Percentiles rank a stretch among this genome's conserved stretches.
phyloP scores from a whole-genome alignment of 1,140 invertebrate species.

The Plectus sambesii region DNA sequence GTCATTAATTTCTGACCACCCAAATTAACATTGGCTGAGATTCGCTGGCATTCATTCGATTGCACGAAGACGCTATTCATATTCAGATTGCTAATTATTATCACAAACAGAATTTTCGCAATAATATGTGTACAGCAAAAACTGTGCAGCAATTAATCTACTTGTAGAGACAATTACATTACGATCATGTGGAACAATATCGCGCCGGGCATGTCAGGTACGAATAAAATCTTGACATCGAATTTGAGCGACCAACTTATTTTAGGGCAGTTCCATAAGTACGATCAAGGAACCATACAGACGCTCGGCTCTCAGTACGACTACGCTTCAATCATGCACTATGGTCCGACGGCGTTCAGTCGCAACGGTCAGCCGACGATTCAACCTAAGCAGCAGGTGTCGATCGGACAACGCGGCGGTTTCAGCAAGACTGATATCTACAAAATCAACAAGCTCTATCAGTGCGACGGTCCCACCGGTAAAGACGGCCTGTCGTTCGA shows the following conservation, averaged over 20 bases:
- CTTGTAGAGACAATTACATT: too few relatives aligned
- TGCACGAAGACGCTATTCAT: too few relatives aligned
- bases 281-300: slow-evolving; percentile 44
- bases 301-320: slow-evolving; percentile 46
- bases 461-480: slow-evolving; percentile 38
- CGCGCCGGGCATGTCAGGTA: slow-evolving; percentile 36
- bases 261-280: slow-evolving; percentile 43
- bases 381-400: slow-evolving; percentile 43
- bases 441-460: slow-evolving; percentile 51
- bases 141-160: too few relatives aligned
- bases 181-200: too few relatives aligned
- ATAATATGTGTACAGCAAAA: too few relatives aligned
- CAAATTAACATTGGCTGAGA: too few relatives aligned
- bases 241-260: neutral
- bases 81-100: too few relatives aligned
- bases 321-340: slow-evolving; percentile 51
- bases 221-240: neutral
- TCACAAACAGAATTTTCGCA: too few relatives aligned
- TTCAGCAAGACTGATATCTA: slow-evolving; percentile 48
- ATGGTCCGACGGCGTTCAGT: slow-evolving; percentile 48
- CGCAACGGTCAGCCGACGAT: slow-evolving; percentile 47
- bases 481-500: slow-evolving; percentile 4
- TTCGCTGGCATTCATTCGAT: too few relatives aligned
- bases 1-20: too few relatives aligned
- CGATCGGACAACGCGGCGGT: slow-evolving; percentile 49